These are phyloP conservation scores for Tragelaphus scriptus DNA, from an alignment of 2,113 vertebrate genomes.

Conservation along the genomic window DNA sequence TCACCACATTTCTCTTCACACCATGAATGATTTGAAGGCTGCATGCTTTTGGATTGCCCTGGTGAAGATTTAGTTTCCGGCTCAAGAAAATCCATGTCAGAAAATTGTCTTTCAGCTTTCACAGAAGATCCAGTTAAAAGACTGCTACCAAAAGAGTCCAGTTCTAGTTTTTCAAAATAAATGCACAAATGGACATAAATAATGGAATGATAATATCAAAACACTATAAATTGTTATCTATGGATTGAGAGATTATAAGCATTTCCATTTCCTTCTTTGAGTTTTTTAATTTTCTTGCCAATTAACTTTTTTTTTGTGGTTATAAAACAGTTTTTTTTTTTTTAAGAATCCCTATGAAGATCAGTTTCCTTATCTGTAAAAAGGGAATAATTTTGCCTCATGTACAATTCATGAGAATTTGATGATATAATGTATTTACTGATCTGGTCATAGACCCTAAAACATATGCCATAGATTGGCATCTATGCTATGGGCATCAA, in stretches of 20 bases:
- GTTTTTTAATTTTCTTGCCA: background rate
- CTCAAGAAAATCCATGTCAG: constrained; percentile 49
- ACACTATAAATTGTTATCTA: constrained; percentile 11
- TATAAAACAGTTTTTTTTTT: background rate
- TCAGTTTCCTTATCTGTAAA: constrained; percentile 1
- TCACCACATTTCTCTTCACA: constrained; percentile 25
- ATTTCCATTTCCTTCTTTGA: background rate
- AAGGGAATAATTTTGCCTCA: background rate
- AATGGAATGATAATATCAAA: background rate
- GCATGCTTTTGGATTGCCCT: constrained; percentile 29
- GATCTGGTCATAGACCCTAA: background rate
- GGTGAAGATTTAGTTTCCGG: constrained; percentile 29
- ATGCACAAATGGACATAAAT: background rate
- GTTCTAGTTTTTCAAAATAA: constrained; percentile 26
- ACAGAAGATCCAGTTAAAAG: constrained; percentile 13
- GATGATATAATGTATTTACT: background rate
- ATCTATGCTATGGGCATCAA: background rate
- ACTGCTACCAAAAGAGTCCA: background rate
- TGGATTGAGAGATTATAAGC: background rate
- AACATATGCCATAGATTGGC: background rate
- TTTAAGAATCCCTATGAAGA: background rate
- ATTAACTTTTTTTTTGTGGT: constrained; percentile 25
- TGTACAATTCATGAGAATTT: background rate
- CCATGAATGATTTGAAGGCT: constrained; percentile 19
- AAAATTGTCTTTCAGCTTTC: constrained; percentile 41